Evolutionary conservation across 1,140 invertebrate species (phyloP), one percentile per base, ranked within the genome.

Genomic region (Apis cerana): DNA sequence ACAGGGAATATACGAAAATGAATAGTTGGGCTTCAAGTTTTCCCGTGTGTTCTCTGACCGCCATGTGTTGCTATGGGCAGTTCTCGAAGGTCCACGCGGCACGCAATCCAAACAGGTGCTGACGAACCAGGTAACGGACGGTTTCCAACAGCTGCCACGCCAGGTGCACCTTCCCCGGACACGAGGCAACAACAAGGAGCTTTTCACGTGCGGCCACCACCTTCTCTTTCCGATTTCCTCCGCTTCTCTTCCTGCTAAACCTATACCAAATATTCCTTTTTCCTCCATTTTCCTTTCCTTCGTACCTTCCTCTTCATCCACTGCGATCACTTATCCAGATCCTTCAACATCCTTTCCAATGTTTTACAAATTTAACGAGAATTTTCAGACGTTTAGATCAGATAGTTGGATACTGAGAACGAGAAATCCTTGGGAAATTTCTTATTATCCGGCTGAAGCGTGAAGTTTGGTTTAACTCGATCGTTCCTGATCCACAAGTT

Each of bases 61-160:
- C 68, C 78, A 87, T 84, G 86, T 88, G 87, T 88, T 88, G 87
- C 87, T 82, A 85, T 85, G 87, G 87, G 87, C 76, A 83, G 77
- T 88, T 78, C 82, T 85, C 59, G 69, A 86, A 83, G 85, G 72
- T 82, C 70, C 85, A 76, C 59, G 87, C 87, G 83, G 90, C 93
- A 93, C 92, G 92, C 91, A 90, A 93, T 85, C 88, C 85, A 88
- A 93, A 93, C 93, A 93, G 93, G 92, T 94, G 92, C 92, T 92
- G 70, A 82, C 68, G 69, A 87, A 85, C 88, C 90, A 90, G 91
- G 92, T 93, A 94, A 93, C 92, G 90, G 91, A 92, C 92, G 90
- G 78, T 82, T 85, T 68, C 75, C 58, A 93, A 90, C 93, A 93
- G 92, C 93, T 94, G 93, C 91, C 89, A 88, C 84, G 89, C 93